A percentile compares a stretch with the other conserved stretches of the same genome.
phyloP scores from a whole-genome alignment of 2,888 invertebrate genomes.

The Dolichomitus sp. region DNA sequence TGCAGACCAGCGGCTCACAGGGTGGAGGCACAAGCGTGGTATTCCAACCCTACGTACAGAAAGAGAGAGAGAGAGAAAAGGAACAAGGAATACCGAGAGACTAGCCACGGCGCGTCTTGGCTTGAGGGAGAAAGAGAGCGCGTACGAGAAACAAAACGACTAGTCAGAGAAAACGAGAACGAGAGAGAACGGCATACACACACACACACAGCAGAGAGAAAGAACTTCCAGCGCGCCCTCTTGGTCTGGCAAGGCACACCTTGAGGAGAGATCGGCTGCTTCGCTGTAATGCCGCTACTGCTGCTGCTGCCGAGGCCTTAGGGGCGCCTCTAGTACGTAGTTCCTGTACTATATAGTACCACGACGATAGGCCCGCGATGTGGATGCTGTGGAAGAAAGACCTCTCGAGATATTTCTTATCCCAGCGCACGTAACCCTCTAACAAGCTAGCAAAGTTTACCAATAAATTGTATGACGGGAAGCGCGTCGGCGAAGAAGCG shows the following conservation, averaged over 20 bases:
- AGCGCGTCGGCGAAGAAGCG: conserved; percentile 73
- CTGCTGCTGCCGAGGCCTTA: conserved; percentile 16
- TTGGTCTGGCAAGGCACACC: conserved; percentile 16
- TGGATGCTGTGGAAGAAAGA: conserved; percentile 36
- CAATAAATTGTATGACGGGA: conserved; percentile 85
- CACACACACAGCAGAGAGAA: background rate
- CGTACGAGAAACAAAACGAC: conserved; percentile 43
- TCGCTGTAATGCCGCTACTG: conserved; percentile 4
- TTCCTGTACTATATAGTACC: background rate
- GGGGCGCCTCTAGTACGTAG: conserved; percentile 7
- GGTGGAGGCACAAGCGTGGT: conserved; percentile 80
- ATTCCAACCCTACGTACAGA: conserved; percentile 77
- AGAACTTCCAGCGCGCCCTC: conserved; percentile 4
- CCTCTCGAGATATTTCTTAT: conserved; percentile 83
- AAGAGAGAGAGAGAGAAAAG: conserved; percentile 46
- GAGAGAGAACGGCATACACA: background rate
- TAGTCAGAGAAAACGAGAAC: conserved; percentile 21
- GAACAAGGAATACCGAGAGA: background rate
- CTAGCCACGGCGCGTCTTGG: background rate
- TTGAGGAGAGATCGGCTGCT: conserved; percentile 10
- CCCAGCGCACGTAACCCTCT: conserved; percentile 85
- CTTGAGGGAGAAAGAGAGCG: background rate
- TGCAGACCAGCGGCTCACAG: conserved; percentile 82
- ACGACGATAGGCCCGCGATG: conserved; percentile 12
- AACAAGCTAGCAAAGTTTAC: conserved; percentile 86